Conservation (phyloP, 2,113 vertebrate genomes). For the Perccottus glenii region DNA sequence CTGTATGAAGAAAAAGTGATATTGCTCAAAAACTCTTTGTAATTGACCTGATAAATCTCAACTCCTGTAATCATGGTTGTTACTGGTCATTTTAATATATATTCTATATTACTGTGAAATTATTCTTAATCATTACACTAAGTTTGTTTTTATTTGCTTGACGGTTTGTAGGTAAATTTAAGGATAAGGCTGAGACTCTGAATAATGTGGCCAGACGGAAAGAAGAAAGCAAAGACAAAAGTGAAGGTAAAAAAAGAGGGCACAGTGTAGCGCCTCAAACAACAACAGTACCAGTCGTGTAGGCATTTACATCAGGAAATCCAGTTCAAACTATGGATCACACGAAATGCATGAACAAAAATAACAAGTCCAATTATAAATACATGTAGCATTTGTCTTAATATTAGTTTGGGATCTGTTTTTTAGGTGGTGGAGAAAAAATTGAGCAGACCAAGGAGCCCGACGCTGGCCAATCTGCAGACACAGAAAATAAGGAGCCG, state of each 20-base stretch:
- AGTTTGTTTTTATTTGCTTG: constrained; percentile 49
- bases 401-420: neutral
- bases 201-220: constrained; percentile 81
- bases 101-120: neutral
- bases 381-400: neutral
- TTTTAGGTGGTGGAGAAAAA: constrained; percentile 26
- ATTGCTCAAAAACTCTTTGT: too few relatives aligned
- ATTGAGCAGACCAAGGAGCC: constrained; percentile 53
- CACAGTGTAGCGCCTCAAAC: neutral
- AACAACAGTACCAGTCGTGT: neutral
- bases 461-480: constrained; percentile 39
- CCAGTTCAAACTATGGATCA: too few relatives aligned
- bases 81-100: neutral
- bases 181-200: constrained; percentile 84
- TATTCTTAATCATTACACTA: neutral
- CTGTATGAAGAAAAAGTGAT: too few relatives aligned
- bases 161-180: constrained; percentile 83
- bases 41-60: too few relatives aligned
- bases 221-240: constrained; percentile 74
- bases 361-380: too few relatives aligned
- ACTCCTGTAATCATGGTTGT: too few relatives aligned
- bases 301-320: too few relatives aligned
- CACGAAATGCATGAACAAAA: too few relatives aligned
- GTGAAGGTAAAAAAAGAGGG: constrained; percentile 79
- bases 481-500: constrained; percentile 54